Evolutionary conservation across 1,140 invertebrate genomes (phyloP), one percentile per base, ranked within the genome.

Genomic region (Antheraea pernyi): DNA sequence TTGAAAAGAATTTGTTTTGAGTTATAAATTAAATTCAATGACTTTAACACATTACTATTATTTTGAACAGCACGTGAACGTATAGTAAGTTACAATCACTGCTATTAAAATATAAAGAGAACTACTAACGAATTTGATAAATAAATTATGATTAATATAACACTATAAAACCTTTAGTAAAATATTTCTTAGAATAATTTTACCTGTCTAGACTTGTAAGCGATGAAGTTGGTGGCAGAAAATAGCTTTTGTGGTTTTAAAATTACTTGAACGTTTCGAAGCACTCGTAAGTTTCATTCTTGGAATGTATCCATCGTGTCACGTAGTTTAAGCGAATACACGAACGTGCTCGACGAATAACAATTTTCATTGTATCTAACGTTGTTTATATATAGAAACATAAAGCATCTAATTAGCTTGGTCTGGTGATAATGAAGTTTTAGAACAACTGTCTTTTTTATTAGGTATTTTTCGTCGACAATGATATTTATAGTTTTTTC

Each of bases 221-320:
- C 46, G 46, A 53, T 53, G 13, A 53, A 16, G 46, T 53, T 53
- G 11, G 11, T 53, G 46, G 46, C 16, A 53, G 46, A 53, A 53
- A 53, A 53, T 53, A 53, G 46, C 46, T 53, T n/a, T 53, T 53
- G 46, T n/a, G 46, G 46, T 53, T 53, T 42, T 53, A 53, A 53
- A 13, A 53, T 53, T 53, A 53, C 46, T 53, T 13, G 46, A 53
- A 53, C 46, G 46, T 53, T 53, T 16, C 46, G 13, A 53, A 53
- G 46, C 46, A 53, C 11, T 6, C 46, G 46, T 53, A 53, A 53
- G 46, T 53, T 53, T 53, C 46, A 16, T 53, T 53, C 46, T 53
- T 53, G 16, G 46, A 53, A 53, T 53, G 46, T 53, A 53, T 16
- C 10, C 46, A 16, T n/a, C 46, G 46, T 53, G 46, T 53, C 46